phyloP scores from a whole-genome alignment of 53 echinoderm and acorn worm species.

The Actinopyga echinites region DNA sequence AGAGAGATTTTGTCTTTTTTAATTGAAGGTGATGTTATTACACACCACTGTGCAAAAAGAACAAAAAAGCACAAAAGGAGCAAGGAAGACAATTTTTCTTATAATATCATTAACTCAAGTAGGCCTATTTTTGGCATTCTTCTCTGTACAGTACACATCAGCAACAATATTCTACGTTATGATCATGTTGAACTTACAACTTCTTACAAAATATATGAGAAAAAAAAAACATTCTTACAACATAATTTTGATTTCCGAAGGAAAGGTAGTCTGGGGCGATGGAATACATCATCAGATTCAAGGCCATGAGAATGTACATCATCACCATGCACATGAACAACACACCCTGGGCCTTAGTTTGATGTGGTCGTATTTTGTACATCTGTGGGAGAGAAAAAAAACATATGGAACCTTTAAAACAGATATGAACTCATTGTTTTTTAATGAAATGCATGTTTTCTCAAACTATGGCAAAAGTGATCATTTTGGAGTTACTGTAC shows the following conservation, averaged over 20 bases:
- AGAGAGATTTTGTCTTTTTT: too few relatives aligned
- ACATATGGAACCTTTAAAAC: not conserved
- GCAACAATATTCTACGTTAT: not conserved
- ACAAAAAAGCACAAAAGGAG: not conserved
- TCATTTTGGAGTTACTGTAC: too few relatives aligned
- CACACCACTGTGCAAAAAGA: not conserved
- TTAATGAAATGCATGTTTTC: too few relatives aligned
- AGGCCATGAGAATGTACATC: slow-evolving; percentile 72
- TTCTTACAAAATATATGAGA: not conserved
- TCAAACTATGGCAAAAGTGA: too few relatives aligned
- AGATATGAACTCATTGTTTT: too few relatives aligned
- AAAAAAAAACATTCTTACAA: slow-evolving; percentile 31
- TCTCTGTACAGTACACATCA: not conserved
- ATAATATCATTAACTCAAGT: too few relatives aligned
- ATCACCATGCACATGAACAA: slow-evolving; percentile 70
- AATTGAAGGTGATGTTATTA: too few relatives aligned
- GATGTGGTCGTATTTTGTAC: slow-evolving; percentile 74
- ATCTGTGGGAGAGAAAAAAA: slow-evolving; percentile 54
- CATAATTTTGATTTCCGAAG: slow-evolving; percentile 75
- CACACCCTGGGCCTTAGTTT: slow-evolving; percentile 75
- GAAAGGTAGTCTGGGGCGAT: slow-evolving; percentile 81
- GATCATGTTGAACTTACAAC: not conserved
- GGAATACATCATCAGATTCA: slow-evolving; percentile 76
- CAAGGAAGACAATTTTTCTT: not conserved
- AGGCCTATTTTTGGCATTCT: too few relatives aligned